A percentile compares a stretch with the other conserved stretches of the same genome.
Evolutionary conservation across 2,113 vertebrate species (phyloP).

Genomic region (Martes martes): DNA sequence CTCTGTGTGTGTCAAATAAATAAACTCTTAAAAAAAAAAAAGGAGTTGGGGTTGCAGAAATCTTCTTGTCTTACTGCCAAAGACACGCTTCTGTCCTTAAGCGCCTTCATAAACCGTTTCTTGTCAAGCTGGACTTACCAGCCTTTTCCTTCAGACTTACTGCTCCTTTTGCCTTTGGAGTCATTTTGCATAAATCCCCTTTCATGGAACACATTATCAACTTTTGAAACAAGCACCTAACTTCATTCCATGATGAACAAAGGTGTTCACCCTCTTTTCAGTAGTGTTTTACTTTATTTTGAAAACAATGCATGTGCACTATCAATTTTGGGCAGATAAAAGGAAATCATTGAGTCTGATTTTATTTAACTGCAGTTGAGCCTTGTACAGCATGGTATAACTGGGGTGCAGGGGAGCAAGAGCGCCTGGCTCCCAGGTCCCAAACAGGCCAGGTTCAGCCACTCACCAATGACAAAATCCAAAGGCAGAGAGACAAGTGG

Average conservation of each 20-base stretch:
- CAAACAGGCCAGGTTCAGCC: background rate
- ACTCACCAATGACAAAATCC: background rate
- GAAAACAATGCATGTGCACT: background rate
- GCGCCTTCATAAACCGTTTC: background rate
- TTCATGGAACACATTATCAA: background rate
- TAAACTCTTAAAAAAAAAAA: no score
- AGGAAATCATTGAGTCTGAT: background rate
- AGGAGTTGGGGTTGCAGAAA: background rate
- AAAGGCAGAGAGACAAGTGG: background rate
- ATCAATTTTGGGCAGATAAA: background rate
- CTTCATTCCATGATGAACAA: background rate
- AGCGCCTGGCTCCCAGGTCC: background rate
- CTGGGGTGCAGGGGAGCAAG: background rate
- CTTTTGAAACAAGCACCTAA: background rate
- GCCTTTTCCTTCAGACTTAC: background rate
- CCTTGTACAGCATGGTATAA: background rate
- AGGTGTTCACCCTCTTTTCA: background rate
- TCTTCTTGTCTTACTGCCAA: background rate
- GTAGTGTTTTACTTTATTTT: conserved; percentile 2
- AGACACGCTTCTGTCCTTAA: background rate
- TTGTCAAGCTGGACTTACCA: background rate
- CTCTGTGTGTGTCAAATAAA: no score
- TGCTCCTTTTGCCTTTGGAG: background rate
- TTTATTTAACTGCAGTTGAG: background rate
- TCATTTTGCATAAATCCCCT: background rate